Evolutionary conservation across 2,888 invertebrate genomes (phyloP).

Genomic region (Chrysolina haemoptera): DNA sequence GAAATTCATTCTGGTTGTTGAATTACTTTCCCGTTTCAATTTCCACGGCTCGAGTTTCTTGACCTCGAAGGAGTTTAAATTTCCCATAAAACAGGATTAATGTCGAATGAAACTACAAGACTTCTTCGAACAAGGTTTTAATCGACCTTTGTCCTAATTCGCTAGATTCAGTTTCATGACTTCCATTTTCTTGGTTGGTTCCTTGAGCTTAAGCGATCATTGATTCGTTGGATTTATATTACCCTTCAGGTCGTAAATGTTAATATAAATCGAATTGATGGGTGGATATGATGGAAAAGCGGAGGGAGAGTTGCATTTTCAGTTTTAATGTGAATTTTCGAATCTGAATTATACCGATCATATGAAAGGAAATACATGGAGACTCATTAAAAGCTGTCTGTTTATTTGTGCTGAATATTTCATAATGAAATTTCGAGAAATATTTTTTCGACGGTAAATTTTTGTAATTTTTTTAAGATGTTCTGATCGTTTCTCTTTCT

Average conservation of each 20-base stretch:
- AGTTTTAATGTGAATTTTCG: not conserved
- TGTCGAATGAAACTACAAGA: constrained; percentile 11
- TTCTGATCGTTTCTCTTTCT: no score
- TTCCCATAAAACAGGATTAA: constrained; percentile 10
- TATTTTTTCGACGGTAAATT: no score
- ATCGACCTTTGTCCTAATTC: constrained; percentile 12
- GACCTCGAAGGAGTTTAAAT: constrained; percentile 3
- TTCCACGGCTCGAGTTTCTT: not conserved
- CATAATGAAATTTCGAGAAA: no score
- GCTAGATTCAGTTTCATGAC: not conserved
- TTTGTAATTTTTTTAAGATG: no score
- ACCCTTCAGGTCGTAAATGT: not conserved
- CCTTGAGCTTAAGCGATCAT: not conserved
- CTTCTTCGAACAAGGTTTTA: constrained; percentile 10
- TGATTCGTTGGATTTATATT: constrained; percentile 7
- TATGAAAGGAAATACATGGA: no score
- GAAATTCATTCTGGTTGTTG: not conserved
- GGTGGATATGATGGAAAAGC: not conserved
- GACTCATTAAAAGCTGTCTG: no score
- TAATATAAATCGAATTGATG: not conserved
- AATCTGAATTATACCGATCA: no score
- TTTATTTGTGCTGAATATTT: no score
- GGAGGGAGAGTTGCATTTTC: not conserved
- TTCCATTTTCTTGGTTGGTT: constrained; percentile 2
- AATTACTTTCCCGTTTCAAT: not conserved